These are phyloP conservation scores for Heteromurus nitidus DNA, from an alignment of 2,888 invertebrate genomes.

Conservation along the genomic window DNA sequence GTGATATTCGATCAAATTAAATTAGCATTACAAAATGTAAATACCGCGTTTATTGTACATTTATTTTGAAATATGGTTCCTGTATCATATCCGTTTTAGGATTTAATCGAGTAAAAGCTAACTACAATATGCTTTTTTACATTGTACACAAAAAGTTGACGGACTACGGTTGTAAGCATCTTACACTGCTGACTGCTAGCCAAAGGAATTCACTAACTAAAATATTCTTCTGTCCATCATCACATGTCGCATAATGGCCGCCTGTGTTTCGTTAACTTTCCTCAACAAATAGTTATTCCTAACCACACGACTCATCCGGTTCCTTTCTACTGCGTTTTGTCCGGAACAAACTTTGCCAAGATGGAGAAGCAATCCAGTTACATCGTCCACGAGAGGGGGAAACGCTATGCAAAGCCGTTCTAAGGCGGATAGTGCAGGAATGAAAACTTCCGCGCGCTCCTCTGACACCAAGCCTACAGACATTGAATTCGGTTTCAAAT, in stretches of 20 bases:
- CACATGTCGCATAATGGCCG: slow-evolving; percentile 69
- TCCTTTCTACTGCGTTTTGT: slow-evolving; percentile 84
- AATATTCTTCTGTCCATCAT: slow-evolving; percentile 69
- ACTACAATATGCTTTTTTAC: too few relatives aligned
- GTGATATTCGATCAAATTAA: too few relatives aligned
- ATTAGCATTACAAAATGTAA: slow-evolving; percentile 2
- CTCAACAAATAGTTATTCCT: slow-evolving; percentile 70
- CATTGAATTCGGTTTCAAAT: too few relatives aligned
- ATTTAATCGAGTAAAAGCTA: too few relatives aligned
- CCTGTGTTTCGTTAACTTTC: slow-evolving; percentile 71
- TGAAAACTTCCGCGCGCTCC: slow-evolving; percentile 87
- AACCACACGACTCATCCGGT: slow-evolving; percentile 72
- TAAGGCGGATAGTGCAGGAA: slow-evolving; percentile 88
- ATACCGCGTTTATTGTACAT: slow-evolving; percentile 39
- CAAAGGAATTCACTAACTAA: too few relatives aligned
- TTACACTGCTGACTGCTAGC: too few relatives aligned
- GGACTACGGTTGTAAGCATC: too few relatives aligned
- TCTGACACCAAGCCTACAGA: slow-evolving; percentile 75
- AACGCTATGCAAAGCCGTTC: slow-evolving; percentile 93
- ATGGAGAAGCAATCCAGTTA: slow-evolving; percentile 88
- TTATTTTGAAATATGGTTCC: slow-evolving; percentile 39
- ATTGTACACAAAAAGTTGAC: too few relatives aligned
- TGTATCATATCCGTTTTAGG: not conserved
- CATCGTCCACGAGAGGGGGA: slow-evolving; percentile 93
- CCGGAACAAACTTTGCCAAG: slow-evolving; percentile 90